Evolutionary conservation across 1,140 invertebrate species (phyloP), one percentile per base, ranked within the genome.

Genomic region (Lysiphlebus fabarum): DNA sequence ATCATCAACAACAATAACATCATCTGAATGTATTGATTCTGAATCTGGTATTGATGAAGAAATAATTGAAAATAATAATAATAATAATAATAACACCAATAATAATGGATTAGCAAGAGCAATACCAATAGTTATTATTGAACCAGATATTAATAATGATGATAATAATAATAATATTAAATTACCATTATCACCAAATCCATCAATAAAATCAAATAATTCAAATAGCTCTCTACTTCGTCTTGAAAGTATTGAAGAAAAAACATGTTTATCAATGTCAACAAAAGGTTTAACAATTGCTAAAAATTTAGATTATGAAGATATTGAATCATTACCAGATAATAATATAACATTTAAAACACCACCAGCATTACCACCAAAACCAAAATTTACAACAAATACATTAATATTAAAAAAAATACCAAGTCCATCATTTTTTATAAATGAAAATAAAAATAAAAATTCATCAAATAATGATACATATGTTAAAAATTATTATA

Each of bases 341-440:
- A n/a, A n/a, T n/a, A n/a, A n/a, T 11, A 63, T 71, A 5, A 56
- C 82, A 37, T 78, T 81, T 62, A 82, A 85, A 67, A 84, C 83
- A 47, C 86, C 87, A 36, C 86, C 87, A 58, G 85, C 85, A 54
- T 70, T 88, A 56, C 86, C 86, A 10, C 87, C 86, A 14, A 88
- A 89, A 70, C 87, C 87, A 63, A 73, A 88, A 81, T 81, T 81
- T 82, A 70, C 81, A 74, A 75, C 83, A 79, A 72, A 87, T 81
- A 82, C 76, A 1, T 42, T 78, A 6, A 70, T 78, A 2, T 33
- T 79, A 7, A 79, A 80, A 36, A 78, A 78, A 71, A 86, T 84
- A 70, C 84, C 84, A 65, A 85, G 82, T 78, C 84, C 84, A 63
- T 85, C 84, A 68, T 84, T 82, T 73, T 73, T 81, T 70, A 84